These are phyloP conservation scores for Creontiades dilutus DNA, from an alignment of 2,888 invertebrate genomes.

Conservation along the genomic window DNA sequence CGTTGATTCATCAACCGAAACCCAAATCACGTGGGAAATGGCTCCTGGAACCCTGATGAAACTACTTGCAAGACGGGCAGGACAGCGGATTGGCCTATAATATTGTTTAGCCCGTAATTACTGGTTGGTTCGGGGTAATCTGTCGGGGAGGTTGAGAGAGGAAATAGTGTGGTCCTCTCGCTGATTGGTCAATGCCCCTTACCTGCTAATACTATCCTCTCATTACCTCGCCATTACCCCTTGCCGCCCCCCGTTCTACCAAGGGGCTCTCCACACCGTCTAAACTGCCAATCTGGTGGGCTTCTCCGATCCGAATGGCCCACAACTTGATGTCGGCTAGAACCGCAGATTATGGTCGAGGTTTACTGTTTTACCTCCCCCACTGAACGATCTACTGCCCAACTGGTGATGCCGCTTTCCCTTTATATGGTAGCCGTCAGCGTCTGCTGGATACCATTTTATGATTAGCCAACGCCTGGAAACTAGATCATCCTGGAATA, in stretches of 20 bases:
- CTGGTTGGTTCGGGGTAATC: slow-evolving; percentile 23
- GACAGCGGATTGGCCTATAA: slow-evolving; percentile 29
- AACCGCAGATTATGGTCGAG: background rate
- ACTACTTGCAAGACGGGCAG: background rate
- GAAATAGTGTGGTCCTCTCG: slow-evolving; percentile 54
- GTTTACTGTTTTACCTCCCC: background rate
- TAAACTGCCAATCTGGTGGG: slow-evolving; percentile 36
- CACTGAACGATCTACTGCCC: background rate
- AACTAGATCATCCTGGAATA: background rate
- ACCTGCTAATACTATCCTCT: slow-evolving; percentile 60
- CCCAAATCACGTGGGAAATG: too few species aligned
- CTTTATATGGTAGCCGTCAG: background rate
- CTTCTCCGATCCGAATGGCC: slow-evolving; percentile 2
- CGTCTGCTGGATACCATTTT: background rate
- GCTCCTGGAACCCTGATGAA: background rate
- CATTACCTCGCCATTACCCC: slow-evolving; percentile 58
- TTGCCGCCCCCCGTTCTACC: background rate
- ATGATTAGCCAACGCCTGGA: background rate
- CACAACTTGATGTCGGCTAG: slow-evolving; percentile 9
- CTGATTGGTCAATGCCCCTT: slow-evolving; percentile 61
- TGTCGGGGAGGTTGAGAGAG: slow-evolving; percentile 19
- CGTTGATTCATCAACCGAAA: too few species aligned
- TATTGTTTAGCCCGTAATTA: slow-evolving; percentile 48
- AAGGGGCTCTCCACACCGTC: background rate
- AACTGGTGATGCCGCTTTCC: background rate